phyloP scores from a whole-genome alignment of 2,888 invertebrate genomes.

The Campaea margaritaria region DNA sequence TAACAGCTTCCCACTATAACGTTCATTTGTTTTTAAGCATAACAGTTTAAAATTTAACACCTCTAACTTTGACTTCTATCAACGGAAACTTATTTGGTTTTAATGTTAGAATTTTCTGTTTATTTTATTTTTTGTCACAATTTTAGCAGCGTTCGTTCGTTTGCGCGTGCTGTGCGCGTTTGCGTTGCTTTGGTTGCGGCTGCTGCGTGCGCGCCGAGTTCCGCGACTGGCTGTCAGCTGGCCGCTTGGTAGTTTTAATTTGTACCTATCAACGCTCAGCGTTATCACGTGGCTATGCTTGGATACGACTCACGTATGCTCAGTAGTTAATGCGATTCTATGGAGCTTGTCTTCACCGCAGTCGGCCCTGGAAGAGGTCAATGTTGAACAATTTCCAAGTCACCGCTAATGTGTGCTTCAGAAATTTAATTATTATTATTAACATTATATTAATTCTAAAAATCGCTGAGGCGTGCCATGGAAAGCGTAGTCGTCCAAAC shows the following conservation, averaged over 20 bases:
- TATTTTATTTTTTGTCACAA: slow-evolving; percentile 7
- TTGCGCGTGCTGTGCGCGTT: slow-evolving; percentile 64
- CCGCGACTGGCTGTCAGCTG: slow-evolving; percentile 77
- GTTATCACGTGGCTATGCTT: slow-evolving; percentile 71
- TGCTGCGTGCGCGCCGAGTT: slow-evolving; percentile 61
- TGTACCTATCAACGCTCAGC: slow-evolving; percentile 73
- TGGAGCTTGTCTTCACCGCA: slow-evolving; percentile 31
- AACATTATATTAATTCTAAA: no score
- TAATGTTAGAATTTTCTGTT: background rate
- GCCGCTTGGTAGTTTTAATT: slow-evolving; percentile 72
- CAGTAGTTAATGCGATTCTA: slow-evolving; percentile 48
- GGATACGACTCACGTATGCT: slow-evolving; percentile 49
- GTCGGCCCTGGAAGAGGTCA: slow-evolving; percentile 25
- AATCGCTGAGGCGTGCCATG: no score
- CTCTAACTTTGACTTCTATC: background rate
- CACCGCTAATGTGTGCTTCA: background rate
- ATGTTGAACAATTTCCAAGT: slow-evolving; percentile 25
- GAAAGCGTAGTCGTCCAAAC: no score
- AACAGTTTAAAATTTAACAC: slow-evolving; percentile 5
- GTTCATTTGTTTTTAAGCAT: slow-evolving; percentile 32
- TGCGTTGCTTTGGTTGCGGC: slow-evolving; percentile 57
- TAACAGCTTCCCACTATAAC: slow-evolving; percentile 54
- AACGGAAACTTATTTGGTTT: no score
- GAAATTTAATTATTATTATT: no score
- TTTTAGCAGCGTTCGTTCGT: slow-evolving; percentile 44